Conservation (phyloP, 2,797 vertebrate species). For the Acanthis flammea region DNA sequence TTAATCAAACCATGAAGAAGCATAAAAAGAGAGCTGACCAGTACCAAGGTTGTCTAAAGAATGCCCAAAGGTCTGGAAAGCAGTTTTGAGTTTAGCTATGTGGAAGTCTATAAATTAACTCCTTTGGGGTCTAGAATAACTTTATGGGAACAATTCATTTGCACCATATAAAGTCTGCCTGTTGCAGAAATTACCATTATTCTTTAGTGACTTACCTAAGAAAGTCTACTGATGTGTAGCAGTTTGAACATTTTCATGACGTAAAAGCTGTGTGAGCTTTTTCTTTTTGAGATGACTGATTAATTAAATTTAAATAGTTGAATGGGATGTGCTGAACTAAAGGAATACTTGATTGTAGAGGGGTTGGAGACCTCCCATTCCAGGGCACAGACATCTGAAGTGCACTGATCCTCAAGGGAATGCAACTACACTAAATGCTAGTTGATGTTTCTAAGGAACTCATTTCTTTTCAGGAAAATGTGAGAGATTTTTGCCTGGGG, state of each 20-base stretch:
- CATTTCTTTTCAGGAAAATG: neutral
- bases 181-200: neutral
- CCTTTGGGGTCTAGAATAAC: neutral
- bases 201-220: neutral
- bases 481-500: neutral
- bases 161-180: neutral
- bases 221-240: neutral
- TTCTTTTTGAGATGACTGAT: neutral
- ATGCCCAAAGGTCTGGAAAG: neutral
- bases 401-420: neutral
- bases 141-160: neutral
- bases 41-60: neutral
- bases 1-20: neutral
- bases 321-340: neutral
- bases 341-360: neutral
- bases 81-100: neutral
- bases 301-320: neutral
- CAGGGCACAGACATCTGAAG: neutral
- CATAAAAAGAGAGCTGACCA: neutral
- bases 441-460: neutral
- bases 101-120: neutral
- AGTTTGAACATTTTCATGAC: neutral
- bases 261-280: neutral
- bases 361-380: neutral
- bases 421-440: neutral